Evolutionary conservation across 2,888 invertebrate genomes (phyloP), one percentile per base, ranked within the genome.

Genomic region (Acrobasis consociella): DNA sequence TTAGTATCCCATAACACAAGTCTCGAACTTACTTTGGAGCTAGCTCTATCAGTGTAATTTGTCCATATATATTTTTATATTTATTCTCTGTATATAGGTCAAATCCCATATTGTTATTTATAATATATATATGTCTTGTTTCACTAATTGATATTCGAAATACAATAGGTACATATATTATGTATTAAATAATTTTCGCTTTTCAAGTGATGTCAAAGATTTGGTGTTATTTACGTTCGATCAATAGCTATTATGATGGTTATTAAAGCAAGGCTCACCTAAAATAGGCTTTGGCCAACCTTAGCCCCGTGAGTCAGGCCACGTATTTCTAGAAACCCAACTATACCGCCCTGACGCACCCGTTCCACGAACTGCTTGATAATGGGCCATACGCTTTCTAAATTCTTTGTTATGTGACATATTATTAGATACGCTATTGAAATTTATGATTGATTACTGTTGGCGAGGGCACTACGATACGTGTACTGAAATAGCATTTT

Each of bases 281-380:
- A 74, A 73, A 72, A 67, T 66, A 67, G 69, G 69, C 67, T 67
- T 56, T 69, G 66, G 70, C 71, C 71, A 56, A 56, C 66, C 62
- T 51, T 60, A 51, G 52, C 52, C 64, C 65, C 80, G 71, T 80
- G 81, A 81, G 76, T 69, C 74, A 68, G 72, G 69, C 72, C 71
- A 71, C 73, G 75, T 81, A 81, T 81, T 81, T 81, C 75, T 77
- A 79, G 77, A 77, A 77, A 73, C 70, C 68, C 69, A 65, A 65
- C 71, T 75, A 75, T 79, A 78, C 75, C 76, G 65, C 67, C 72
- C 69, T 76, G 78, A 81, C 78, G 79, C 79, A 80, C 75, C 72
- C 68, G 72, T 77, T 79, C 75, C 61, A 59, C 67, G 72, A 74
- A 80, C 13, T 50, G 68, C 62, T 10, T 38, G 53, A 56, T 55